These are phyloP conservation scores for Drosophila siamana DNA, from an alignment of 2,888 invertebrate species.

Conservation along the genomic window DNA sequence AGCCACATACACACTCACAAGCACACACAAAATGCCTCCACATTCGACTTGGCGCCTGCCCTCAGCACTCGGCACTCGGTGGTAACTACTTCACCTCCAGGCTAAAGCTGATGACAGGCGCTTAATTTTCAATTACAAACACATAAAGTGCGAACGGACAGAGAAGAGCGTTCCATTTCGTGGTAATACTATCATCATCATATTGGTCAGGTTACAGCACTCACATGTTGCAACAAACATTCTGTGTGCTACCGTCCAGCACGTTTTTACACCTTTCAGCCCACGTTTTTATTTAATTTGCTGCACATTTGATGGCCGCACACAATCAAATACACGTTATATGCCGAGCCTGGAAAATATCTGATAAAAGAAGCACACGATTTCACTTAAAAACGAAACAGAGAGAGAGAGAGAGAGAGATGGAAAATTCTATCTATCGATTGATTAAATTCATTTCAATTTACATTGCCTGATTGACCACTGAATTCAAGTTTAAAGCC, in stretches of 20 bases:
- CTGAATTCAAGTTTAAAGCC: background rate
- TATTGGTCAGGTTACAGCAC: slow-evolving; percentile 52
- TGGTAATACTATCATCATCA: slow-evolving; percentile 66
- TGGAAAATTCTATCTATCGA: background rate
- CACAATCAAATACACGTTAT: slow-evolving; percentile 35
- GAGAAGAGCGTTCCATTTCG: background rate
- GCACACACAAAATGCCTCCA: background rate
- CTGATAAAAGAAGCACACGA: background rate
- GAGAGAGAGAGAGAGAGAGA: too few species aligned
- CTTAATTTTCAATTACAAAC: slow-evolving; percentile 78
- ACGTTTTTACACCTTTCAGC: slow-evolving; percentile 51
- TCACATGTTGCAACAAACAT: background rate
- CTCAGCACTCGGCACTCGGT: background rate
- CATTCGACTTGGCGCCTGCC: slow-evolving; percentile 5
- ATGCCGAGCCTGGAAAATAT: background rate
- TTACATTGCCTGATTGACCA: background rate
- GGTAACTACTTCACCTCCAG: slow-evolving; percentile 8
- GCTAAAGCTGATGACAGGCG: slow-evolving; percentile 61
- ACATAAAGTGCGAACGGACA: slow-evolving; percentile 59
- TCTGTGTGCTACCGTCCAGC: slow-evolving; percentile 6
- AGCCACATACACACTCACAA: background rate
- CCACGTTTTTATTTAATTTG: slow-evolving; percentile 60
- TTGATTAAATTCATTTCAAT: background rate
- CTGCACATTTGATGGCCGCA: slow-evolving; percentile 39
- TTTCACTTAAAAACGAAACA: too few species aligned